phyloP scores from a whole-genome alignment of 2,113 vertebrate species.

The Dipodomys stephensi region DNA sequence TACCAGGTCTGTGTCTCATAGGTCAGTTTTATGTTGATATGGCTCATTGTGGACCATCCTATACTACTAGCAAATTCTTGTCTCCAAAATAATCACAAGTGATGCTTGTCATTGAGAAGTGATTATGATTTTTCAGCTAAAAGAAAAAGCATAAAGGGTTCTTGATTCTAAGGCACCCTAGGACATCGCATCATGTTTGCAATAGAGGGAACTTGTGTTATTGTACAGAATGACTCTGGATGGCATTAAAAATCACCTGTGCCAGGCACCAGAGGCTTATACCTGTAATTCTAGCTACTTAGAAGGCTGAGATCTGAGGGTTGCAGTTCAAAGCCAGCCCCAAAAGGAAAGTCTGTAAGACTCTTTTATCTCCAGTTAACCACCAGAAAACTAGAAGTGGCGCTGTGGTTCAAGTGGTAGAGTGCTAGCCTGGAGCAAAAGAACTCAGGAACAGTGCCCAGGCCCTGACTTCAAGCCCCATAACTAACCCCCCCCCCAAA shows the following conservation, averaged over 20 bases:
- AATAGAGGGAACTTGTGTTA: conserved; percentile 52
- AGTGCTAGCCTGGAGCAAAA: too few relatives aligned
- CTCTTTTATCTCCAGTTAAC: too few relatives aligned
- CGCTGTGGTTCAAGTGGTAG: too few relatives aligned
- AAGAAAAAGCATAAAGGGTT: conserved; percentile 39
- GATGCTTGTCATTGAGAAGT: not conserved
- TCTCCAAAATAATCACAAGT: not conserved
- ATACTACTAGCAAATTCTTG: not conserved
- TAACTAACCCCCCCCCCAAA: too few relatives aligned
- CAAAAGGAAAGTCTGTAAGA: too few relatives aligned
- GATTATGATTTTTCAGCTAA: conserved; percentile 19
- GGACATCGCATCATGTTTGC: conserved; percentile 27
- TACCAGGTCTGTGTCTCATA: not conserved
- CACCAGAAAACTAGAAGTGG: too few relatives aligned
- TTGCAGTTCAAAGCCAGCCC: too few relatives aligned
- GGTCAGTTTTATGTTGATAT: not conserved
- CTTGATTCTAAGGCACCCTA: conserved; percentile 26
- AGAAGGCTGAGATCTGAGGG: too few relatives aligned
- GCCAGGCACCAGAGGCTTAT: not conserved
- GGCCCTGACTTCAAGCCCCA: too few relatives aligned
- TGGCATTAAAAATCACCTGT: conserved; percentile 57
- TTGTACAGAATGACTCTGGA: conserved; percentile 56
- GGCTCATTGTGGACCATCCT: not conserved
- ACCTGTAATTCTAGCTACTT: not conserved
- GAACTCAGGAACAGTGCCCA: too few relatives aligned